phyloP scores from a whole-genome alignment of 2,888 invertebrate genomes.

The Macrostomum cliftonense region DNA sequence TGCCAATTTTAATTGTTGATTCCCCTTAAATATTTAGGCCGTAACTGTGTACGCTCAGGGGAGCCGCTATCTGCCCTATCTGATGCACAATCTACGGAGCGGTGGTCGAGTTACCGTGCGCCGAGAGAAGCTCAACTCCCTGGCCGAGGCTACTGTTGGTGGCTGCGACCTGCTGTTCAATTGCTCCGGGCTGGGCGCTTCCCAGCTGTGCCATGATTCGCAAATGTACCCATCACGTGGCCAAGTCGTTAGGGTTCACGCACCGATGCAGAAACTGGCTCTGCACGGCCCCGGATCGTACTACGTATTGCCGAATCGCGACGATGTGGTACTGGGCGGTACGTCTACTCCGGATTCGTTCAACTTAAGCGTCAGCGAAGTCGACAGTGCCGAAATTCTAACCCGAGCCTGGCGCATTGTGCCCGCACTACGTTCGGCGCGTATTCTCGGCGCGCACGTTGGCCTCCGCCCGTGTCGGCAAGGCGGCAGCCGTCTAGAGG shows the following conservation, averaged over 20 bases:
- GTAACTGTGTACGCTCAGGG: too few species aligned
- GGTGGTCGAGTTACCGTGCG: too few species aligned
- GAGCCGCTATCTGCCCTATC: too few species aligned
- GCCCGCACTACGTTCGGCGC: neutral
- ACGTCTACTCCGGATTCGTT: neutral
- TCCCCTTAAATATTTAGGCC: too few species aligned
- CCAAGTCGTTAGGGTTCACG: constrained; percentile 4
- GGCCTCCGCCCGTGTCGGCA: constrained; percentile 4
- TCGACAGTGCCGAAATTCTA: neutral
- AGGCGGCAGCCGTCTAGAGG: constrained; percentile 3
- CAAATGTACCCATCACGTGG: constrained; percentile 6
- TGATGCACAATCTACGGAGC: too few species aligned
- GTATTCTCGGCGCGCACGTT: constrained; percentile 2
- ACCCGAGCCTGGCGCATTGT: neutral
- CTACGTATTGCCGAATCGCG: neutral
- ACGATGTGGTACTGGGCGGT: constrained; percentile 1
- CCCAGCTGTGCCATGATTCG: neutral
- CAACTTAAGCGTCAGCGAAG: neutral
- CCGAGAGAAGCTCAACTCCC: too few species aligned
- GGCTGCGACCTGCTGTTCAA: constrained; percentile 2
- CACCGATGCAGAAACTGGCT: neutral
- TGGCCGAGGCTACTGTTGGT: neutral
- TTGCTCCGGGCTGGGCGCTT: constrained; percentile 6
- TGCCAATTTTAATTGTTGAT: too few species aligned
- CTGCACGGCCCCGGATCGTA: neutral